Conservation (phyloP, 2,888 invertebrate species). For the Euspilapteryx auroguttella region DNA sequence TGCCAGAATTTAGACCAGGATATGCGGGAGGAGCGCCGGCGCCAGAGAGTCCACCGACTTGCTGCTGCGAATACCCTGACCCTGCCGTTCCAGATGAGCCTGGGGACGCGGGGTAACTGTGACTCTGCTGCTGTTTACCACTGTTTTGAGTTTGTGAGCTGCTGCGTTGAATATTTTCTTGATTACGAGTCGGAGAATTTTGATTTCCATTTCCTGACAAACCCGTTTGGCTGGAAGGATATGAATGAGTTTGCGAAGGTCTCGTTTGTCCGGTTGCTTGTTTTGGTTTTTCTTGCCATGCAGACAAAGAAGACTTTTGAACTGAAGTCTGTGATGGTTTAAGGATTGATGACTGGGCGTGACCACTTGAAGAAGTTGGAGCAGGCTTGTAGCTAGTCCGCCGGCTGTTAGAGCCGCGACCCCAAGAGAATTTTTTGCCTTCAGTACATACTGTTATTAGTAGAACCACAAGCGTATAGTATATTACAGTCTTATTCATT, state of each 20-base stretch:
- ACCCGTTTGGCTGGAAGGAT: conserved; percentile 13
- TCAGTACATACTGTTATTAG: conserved; percentile 14
- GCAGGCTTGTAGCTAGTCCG: conserved; percentile 17
- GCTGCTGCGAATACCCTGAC: conserved; percentile 15
- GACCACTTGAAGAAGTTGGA: conserved; percentile 41
- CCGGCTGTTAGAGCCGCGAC: neutral
- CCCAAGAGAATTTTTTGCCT: conserved; percentile 12
- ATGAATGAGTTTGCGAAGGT: conserved; percentile 12
- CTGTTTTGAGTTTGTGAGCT: conserved; percentile 15
- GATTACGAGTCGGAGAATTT: neutral
- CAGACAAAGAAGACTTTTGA: conserved; percentile 27
- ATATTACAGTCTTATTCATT: conserved; percentile 1
- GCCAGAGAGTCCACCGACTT: conserved; percentile 12
- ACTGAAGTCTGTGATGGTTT: conserved; percentile 19
- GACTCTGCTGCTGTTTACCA: conserved; percentile 1
- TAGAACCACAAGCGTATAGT: conserved; percentile 7
- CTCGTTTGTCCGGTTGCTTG: conserved; percentile 23
- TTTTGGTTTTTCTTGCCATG: conserved; percentile 41
- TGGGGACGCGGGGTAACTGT: conserved; percentile 16
- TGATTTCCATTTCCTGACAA: conserved; percentile 8
- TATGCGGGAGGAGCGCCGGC: neutral
- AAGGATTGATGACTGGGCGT: conserved; percentile 10
- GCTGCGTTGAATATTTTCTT: conserved; percentile 20
- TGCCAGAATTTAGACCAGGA: no score
- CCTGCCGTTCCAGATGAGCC: conserved; percentile 8